phyloP scores from a whole-genome alignment of 2,797 vertebrate genomes.

The Sphenodon punctatus region DNA sequence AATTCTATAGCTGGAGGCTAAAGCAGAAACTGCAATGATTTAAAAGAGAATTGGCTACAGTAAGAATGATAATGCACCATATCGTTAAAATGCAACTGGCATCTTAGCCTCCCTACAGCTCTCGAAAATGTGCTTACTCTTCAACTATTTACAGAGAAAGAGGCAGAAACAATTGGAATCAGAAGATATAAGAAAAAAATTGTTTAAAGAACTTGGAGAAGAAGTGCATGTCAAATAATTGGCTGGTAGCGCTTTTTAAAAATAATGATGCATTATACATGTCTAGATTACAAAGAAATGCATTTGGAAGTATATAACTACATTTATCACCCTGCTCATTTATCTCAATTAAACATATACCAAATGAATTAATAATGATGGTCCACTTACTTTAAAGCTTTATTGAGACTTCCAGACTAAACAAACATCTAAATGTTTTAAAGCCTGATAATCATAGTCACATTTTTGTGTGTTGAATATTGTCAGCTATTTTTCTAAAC shows the following conservation, averaged over 20 bases:
- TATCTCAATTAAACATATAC: slow-evolving; percentile 64
- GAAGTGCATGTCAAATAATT: slow-evolving; percentile 66
- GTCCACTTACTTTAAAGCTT: slow-evolving; percentile 29
- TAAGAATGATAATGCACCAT: slow-evolving; percentile 82
- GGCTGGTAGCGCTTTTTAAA: slow-evolving; percentile 56
- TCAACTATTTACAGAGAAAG: slow-evolving; percentile 81
- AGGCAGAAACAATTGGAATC: slow-evolving; percentile 80
- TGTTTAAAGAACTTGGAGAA: slow-evolving; percentile 64
- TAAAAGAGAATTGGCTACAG: slow-evolving; percentile 90
- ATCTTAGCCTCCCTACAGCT: slow-evolving; percentile 84
- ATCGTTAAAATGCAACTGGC: slow-evolving; percentile 90
- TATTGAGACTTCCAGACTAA: slow-evolving; percentile 13
- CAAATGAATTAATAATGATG: slow-evolving; percentile 65
- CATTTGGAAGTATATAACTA: slow-evolving; percentile 37
- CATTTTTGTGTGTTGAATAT: slow-evolving; percentile 43
- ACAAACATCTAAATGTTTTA: neutral
- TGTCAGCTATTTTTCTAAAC: slow-evolving; percentile 37
- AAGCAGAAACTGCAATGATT: slow-evolving; percentile 86
- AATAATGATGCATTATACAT: slow-evolving; percentile 60
- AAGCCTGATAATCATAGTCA: slow-evolving; percentile 40
- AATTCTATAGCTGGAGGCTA: slow-evolving; percentile 86
- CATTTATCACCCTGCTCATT: slow-evolving; percentile 1
- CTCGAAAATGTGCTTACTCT: slow-evolving; percentile 81
- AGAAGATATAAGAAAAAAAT: slow-evolving; percentile 72
- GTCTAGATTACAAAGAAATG: slow-evolving; percentile 49